Evolutionary conservation across 2,888 invertebrate genomes (phyloP), one percentile per base, ranked within the genome.

Genomic region (Metalampra italica): DNA sequence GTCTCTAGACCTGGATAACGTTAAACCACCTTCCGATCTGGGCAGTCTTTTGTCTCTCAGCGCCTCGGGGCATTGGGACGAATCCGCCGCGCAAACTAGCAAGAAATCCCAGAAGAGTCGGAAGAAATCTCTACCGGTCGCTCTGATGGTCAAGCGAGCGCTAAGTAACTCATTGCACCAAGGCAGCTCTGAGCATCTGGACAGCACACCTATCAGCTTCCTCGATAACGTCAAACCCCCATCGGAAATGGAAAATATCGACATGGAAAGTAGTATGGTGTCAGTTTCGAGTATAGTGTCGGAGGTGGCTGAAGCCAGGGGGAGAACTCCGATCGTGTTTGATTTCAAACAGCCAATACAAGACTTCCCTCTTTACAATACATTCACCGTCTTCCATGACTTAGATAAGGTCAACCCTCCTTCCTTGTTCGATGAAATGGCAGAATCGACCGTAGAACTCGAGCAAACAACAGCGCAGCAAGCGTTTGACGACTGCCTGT

Each of bases 241-340:
- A 0, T 95, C 96, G 0, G 91, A 94, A 55, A 93, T 96, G 93
- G 95, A 95, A 50, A 91, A 93, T 61, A 75, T 94, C 5, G 96
- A 97, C 62, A 92, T 95, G 92, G 94, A 94, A 57, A 92, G 93
- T 54, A 96, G 96, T 56, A 95, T 96, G 93, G 86, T 94, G 11
- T 96, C 96, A 48, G 94, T 96, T 0, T 94, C 94, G 0, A 96
- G 96, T 70, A 93, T 96, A 50, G 93, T 93, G 29, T 96, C 94
- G 0, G 96, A 96, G 79, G 91, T 94, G 3, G 94, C 92, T 0
- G 95, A 95, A 50, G 60, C 83, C 0, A 85, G 82, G 50, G 84
- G 82, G 0, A 82, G 79, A 36, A 74, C 72, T 0, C 78, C 91
- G 0, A 78, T 91, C 0, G 75, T 92, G 1, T 92, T 92, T 61